A percentile compares a stretch with the other conserved stretches of the same genome.
phyloP scores from a whole-genome alignment of 2,113 vertebrate genomes.

The Crypturellus undulatus region DNA sequence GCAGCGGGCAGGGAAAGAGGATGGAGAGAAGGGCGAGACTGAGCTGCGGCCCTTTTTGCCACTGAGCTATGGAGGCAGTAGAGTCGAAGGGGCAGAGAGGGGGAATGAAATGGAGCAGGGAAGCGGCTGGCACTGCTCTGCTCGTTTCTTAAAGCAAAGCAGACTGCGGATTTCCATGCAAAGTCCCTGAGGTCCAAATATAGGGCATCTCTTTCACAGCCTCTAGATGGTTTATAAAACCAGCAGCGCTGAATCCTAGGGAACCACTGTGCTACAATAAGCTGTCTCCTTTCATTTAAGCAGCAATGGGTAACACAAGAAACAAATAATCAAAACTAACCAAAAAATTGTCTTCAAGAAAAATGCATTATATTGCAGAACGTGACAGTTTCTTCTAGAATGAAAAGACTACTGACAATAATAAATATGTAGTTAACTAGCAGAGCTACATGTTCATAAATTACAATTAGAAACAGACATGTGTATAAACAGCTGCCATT shows the following conservation, averaged over 20 bases:
- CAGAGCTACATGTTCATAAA: neutral
- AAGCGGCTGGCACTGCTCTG: accelerated
- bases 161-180: neutral
- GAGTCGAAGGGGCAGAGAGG: neutral
- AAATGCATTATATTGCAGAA: neutral
- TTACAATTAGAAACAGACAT: neutral
- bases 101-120: neutral
- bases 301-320: neutral
- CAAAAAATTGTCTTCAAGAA: neutral
- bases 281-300: neutral
- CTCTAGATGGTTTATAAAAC: neutral
- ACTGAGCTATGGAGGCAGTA: neutral
- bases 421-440: neutral
- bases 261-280: neutral
- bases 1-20: neutral
- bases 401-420: neutral
- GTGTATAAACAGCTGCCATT: neutral
- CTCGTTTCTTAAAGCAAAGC: neutral
- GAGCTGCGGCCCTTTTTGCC: neutral
- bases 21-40: neutral
- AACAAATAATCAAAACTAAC: neutral
- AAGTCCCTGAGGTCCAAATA: neutral
- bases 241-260: neutral
- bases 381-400: neutral
- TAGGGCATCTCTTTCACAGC: neutral